Evolutionary conservation across 2,113 vertebrate genomes (phyloP).

Genomic region (Psilopogon haemacephalus): DNA sequence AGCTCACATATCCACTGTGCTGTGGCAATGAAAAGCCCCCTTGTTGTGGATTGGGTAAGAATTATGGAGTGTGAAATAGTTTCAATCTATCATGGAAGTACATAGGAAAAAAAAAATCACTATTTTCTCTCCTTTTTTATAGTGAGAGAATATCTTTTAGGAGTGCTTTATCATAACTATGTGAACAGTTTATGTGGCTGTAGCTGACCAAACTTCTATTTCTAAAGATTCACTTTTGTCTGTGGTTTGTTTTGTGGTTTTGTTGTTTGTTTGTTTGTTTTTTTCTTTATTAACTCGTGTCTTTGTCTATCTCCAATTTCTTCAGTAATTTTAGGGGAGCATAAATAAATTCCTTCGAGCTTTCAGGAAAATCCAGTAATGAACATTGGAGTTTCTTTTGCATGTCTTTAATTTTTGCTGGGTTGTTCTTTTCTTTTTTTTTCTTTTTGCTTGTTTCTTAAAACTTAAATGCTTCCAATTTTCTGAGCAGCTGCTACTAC

Average conservation of each 20-base stretch:
- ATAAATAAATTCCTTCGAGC: background rate
- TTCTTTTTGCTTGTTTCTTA: background rate
- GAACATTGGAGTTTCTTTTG: background rate
- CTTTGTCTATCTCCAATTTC: background rate
- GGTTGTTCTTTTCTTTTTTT: background rate
- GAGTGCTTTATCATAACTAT: constrained; percentile 4
- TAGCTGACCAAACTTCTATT: background rate
- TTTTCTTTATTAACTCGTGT: no score
- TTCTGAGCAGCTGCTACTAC: background rate
- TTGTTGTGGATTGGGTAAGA: background rate
- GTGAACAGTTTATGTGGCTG: background rate
- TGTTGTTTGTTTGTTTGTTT: no score
- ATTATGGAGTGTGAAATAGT: background rate
- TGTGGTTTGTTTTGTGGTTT: no score
- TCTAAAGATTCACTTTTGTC: background rate
- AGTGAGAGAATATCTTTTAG: background rate
- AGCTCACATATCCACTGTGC: background rate
- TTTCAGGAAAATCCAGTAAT: background rate
- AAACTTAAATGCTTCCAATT: background rate
- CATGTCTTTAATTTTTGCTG: background rate
- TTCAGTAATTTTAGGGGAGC: background rate
- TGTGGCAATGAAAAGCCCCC: background rate
- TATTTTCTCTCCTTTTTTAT: background rate
- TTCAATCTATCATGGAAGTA: background rate
- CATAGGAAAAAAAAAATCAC: constrained; percentile 2